These are phyloP conservation scores for Clarias laeviceps DNA, from an alignment of 2,797 vertebrate species.

Conservation along the genomic window DNA sequence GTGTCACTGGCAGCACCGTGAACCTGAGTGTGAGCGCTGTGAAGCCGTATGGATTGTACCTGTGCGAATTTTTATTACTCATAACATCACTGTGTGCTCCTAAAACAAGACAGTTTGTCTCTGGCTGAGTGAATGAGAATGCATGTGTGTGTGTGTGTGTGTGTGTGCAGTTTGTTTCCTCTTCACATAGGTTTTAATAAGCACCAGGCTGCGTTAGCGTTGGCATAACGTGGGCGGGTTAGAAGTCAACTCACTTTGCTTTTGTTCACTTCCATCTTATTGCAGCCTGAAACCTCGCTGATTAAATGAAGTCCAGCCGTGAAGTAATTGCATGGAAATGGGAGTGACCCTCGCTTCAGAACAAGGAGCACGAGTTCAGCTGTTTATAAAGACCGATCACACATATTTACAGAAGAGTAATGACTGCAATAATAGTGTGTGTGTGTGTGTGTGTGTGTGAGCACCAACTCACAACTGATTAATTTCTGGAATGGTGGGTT, in stretches of 20 bases:
- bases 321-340: conserved; percentile 1
- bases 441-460: background rate
- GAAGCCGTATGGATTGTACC: conserved; percentile 16
- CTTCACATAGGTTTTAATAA: conserved; percentile 34
- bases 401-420: conserved; percentile 3
- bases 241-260: conserved; percentile 15
- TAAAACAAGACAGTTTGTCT: background rate
- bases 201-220: background rate
- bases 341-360: conserved; percentile 1
- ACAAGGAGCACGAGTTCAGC: conserved; percentile 3
- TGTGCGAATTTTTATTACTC: conserved; percentile 9
- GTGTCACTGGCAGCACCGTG: background rate
- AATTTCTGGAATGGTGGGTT: background rate
- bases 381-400: conserved; percentile 14
- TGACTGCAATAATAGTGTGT: background rate
- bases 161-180: conserved; percentile 8
- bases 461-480: background rate
- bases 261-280: conserved; percentile 25
- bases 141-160: conserved; percentile 19
- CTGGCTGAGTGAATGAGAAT: conserved; percentile 20
- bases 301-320: conserved; percentile 15
- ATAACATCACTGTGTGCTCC: background rate
- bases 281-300: background rate
- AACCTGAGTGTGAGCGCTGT: conserved; percentile 13
- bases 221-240: conserved; percentile 21